These are phyloP conservation scores for Gisinianus flammeolus DNA, from an alignment of 2,888 invertebrate genomes.

Conservation along the genomic window DNA sequence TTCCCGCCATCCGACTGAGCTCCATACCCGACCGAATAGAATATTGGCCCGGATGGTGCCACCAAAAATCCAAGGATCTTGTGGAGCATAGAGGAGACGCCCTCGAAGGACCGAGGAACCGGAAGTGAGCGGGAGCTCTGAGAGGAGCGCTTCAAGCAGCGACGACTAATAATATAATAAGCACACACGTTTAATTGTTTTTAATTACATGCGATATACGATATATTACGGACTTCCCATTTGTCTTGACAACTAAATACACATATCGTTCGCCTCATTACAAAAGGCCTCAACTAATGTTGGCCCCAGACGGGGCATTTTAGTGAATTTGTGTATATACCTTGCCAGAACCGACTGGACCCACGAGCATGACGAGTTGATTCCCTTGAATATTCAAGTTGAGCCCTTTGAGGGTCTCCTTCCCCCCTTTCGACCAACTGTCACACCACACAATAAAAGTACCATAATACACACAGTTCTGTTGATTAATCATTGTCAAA, in stretches of 20 bases:
- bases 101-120: constrained; percentile 47
- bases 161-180: too few relatives aligned
- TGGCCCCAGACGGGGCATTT: too few relatives aligned
- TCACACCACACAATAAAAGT: not conserved
- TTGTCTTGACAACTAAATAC: not conserved
- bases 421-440: constrained; percentile 44
- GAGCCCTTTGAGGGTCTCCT: constrained; percentile 28
- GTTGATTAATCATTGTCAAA: not conserved
- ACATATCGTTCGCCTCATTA: not conserved
- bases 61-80: constrained; percentile 55
- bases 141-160: constrained; percentile 48
- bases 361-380: constrained; percentile 49
- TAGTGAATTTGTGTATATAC: not conserved
- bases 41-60: constrained; percentile 52
- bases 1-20: constrained; percentile 36
- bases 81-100: constrained; percentile 48
- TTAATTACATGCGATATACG: not conserved
- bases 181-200: too few relatives aligned
- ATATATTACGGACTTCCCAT: not conserved
- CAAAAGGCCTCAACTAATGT: too few relatives aligned
- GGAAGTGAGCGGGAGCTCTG: constrained; percentile 45
- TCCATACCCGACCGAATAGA: constrained; percentile 49
- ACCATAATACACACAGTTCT: not conserved
- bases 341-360: constrained; percentile 51
- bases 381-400: constrained; percentile 37